Conservation (phyloP, 2,888 invertebrate species). For the Nymphalis polychloros region DNA sequence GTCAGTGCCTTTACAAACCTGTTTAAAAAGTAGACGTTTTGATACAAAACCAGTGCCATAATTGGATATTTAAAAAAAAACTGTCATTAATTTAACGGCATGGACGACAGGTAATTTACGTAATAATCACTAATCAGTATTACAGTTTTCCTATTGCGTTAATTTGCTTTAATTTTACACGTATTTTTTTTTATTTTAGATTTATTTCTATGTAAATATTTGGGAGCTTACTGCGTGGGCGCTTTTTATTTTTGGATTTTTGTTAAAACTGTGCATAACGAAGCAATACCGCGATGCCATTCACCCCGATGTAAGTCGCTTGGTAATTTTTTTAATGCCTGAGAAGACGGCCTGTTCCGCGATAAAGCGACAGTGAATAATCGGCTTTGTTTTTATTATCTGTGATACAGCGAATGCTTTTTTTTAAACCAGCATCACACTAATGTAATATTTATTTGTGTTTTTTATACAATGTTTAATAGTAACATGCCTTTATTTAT, state of each 20-base stretch:
- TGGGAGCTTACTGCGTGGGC: slow-evolving; percentile 60
- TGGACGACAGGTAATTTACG: slow-evolving; percentile 36
- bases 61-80: slow-evolving; percentile 28
- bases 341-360: background rate
- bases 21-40: slow-evolving; percentile 50
- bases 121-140: background rate
- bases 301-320: slow-evolving; percentile 77
- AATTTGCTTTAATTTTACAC: slow-evolving; percentile 1
- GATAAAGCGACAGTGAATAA: slow-evolving; percentile 2
- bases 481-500: too few relatives aligned
- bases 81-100: slow-evolving; percentile 19
- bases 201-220: slow-evolving; percentile 55
- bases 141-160: background rate
- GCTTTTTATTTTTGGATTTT: slow-evolving; percentile 49
- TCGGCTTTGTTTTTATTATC: slow-evolving; percentile 7
- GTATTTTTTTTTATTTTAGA: slow-evolving; percentile 61
- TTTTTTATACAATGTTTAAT: too few relatives aligned
- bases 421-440: background rate
- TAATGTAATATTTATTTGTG: too few relatives aligned
- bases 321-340: slow-evolving; percentile 19
- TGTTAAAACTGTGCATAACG: slow-evolving; percentile 40
- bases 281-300: slow-evolving; percentile 64
- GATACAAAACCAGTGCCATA: slow-evolving; percentile 25
- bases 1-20: slow-evolving; percentile 50
- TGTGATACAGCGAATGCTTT: background rate